These are phyloP conservation scores for Stenopsyche tienmushanensis DNA, from an alignment of 1,140 invertebrate species.

Conservation along the genomic window DNA sequence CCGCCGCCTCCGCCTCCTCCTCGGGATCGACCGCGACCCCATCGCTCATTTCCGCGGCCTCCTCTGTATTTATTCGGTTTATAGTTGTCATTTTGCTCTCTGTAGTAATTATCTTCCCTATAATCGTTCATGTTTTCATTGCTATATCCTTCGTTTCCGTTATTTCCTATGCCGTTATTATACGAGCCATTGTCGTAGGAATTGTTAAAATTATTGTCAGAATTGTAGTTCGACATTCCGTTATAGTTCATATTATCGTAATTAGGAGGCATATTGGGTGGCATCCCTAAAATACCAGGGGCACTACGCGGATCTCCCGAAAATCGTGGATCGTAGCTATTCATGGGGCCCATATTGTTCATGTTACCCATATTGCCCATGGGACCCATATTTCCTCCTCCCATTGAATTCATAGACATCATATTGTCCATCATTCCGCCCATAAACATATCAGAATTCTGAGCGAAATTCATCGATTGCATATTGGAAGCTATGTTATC, in stretches of 20 bases:
- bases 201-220: slow-evolving; percentile 23
- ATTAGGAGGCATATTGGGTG: slow-evolving; percentile 54
- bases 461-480: slow-evolving; percentile 51
- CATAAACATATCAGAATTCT: slow-evolving; percentile 46
- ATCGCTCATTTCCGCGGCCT: slow-evolving; percentile 51
- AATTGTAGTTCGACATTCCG: slow-evolving; percentile 42
- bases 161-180: slow-evolving; percentile 40
- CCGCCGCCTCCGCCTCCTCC: slow-evolving; percentile 48
- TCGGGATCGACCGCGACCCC: slow-evolving; percentile 44
- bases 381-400: slow-evolving; percentile 49
- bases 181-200: slow-evolving; percentile 42
- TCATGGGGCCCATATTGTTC: slow-evolving; percentile 51
- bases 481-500: slow-evolving; percentile 53
- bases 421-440: slow-evolving; percentile 50
- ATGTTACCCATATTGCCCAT: slow-evolving; percentile 52
- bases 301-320: slow-evolving; percentile 47
- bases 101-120: slow-evolving; percentile 51
- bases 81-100: slow-evolving; percentile 49
- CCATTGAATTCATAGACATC: slow-evolving; percentile 43
- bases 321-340: slow-evolving; percentile 45
- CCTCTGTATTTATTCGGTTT: slow-evolving; percentile 45
- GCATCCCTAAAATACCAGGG: slow-evolving; percentile 52
- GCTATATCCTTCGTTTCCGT: slow-evolving; percentile 50
- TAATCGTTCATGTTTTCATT: slow-evolving; percentile 52
- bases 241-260: slow-evolving; percentile 49